Evolutionary conservation across 2,797 vertebrate species (phyloP), one percentile per base, ranked within the genome.

Genomic region (Poeciliopsis presidionis): DNA sequence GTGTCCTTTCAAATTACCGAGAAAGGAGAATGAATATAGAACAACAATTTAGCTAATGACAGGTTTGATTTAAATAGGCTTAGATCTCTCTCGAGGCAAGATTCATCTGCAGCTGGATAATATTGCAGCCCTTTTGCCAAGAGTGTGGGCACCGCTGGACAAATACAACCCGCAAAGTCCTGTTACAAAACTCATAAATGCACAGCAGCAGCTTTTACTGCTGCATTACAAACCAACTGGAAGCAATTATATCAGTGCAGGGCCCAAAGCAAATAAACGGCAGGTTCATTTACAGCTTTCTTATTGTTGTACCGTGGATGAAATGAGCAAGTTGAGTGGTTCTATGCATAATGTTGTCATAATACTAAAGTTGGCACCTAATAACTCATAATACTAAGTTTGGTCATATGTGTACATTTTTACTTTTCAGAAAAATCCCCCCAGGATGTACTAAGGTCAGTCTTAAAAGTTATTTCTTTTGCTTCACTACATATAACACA

Each of bases 361-460:
- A 80, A 83, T 83, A 75, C 85, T 85, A 80, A 89, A 86, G 79
- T 83, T 65, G 81, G 36, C 8, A 20, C 55, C 69, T 75, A 72
- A 87, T 80, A 25, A 47, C 73, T 87, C 77, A 74, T 76, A 74
- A 75, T 72, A 67, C 33, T 78, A 57, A 75, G 80, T 36, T 72
- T 76, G 30, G 88, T 80, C 69, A 45, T 71, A 86, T 39, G 76
- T 53, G 22, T 9, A 4, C 49, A 72, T 28, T 59, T 76, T 74
- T 81, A 39, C 39, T 39, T 86, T 86, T 65, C 90, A 98, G 97
- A 90, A 59, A 87, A 91, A 70, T 90, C 81, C 2, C 94, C 93
- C 59, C 88, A 94, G 79, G 94, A 85, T 11, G 84, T 94, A 84
- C 71, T 93, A 75, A 94, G 96, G 97, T 97, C 93, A 96, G 95